Evolutionary conservation across 2,113 vertebrate genomes (phyloP).

Genomic region (Pogonocichla stellata): DNA sequence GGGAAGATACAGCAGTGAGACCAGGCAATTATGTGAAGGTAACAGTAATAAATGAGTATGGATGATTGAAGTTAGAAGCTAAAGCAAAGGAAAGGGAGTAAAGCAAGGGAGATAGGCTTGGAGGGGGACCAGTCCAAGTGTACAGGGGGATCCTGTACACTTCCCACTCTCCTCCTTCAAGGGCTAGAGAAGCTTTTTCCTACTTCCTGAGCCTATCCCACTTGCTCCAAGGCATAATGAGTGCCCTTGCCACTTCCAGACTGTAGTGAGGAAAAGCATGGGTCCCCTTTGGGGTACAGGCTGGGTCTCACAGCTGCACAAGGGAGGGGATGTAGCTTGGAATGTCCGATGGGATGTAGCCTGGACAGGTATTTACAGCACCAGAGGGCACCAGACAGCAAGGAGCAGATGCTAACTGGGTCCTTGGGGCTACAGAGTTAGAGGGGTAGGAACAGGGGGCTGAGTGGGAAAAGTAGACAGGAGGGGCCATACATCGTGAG

Average conservation of each 20-base stretch:
- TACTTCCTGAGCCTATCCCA: neutral
- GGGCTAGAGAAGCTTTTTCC: neutral
- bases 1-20: neutral
- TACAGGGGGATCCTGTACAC: neutral
- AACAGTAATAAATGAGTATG: neutral
- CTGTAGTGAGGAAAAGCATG: neutral
- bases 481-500: neutral
- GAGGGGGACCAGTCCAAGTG: neutral
- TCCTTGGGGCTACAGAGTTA: neutral
- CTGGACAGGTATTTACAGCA: neutral
- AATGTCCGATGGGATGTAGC: neutral
- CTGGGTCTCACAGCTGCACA: neutral
- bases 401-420: neutral
- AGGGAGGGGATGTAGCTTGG: too few relatives aligned
- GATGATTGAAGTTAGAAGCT: neutral
- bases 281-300: fast-evolving
- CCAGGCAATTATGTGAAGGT: neutral
- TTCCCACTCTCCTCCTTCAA: neutral
- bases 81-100: neutral
- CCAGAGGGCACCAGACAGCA: slow-evolving; percentile 51
- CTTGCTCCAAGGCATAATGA: neutral
- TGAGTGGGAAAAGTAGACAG: neutral
- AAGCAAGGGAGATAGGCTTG: neutral
- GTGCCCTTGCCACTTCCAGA: neutral
- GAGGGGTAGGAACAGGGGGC: neutral